Conservation (phyloP, 2,888 invertebrate genomes). For the Parascotia fuliginaria region DNA sequence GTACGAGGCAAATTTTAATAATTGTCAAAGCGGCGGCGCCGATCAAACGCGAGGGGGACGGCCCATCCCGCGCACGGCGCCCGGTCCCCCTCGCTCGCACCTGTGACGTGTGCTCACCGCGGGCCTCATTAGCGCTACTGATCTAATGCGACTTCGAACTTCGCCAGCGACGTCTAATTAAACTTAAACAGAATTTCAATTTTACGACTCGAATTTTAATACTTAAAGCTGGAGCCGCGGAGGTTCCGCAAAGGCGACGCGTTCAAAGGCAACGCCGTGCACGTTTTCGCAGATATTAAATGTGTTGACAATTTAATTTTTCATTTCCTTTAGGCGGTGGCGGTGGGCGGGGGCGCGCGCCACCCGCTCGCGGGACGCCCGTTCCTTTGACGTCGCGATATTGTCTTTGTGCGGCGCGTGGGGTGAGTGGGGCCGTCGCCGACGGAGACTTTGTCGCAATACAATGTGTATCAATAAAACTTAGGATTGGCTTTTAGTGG, state of each 20-base stretch:
- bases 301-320: constrained; percentile 87
- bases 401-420: constrained; percentile 85
- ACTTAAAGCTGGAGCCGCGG: constrained; percentile 78
- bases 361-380: constrained; percentile 66
- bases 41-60: constrained; percentile 79
- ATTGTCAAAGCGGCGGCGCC: constrained; percentile 86
- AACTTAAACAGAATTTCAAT: constrained; percentile 84
- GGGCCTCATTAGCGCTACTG: constrained; percentile 83
- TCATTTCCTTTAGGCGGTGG: constrained; percentile 83
- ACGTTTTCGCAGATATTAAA: constrained; percentile 86
- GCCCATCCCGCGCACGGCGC: constrained; percentile 34
- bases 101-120: constrained; percentile 81
- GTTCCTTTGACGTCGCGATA: constrained; percentile 86
- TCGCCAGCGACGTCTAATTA: constrained; percentile 78
- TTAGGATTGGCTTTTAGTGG: constrained; percentile 87
- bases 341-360: constrained; percentile 61
- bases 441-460: constrained; percentile 86
- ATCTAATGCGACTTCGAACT: constrained; percentile 83
- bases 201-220: constrained; percentile 82
- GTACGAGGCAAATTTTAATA: constrained; percentile 87
- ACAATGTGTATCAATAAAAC: constrained; percentile 87
- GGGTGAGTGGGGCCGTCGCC: constrained; percentile 79
- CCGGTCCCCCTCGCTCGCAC: constrained; percentile 55
- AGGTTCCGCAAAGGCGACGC: constrained; percentile 76
- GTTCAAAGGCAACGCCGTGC: constrained; percentile 83